These are phyloP conservation scores for Salvelinus namaycush DNA, from an alignment of 2,113 vertebrate genomes.

Conservation along the genomic window DNA sequence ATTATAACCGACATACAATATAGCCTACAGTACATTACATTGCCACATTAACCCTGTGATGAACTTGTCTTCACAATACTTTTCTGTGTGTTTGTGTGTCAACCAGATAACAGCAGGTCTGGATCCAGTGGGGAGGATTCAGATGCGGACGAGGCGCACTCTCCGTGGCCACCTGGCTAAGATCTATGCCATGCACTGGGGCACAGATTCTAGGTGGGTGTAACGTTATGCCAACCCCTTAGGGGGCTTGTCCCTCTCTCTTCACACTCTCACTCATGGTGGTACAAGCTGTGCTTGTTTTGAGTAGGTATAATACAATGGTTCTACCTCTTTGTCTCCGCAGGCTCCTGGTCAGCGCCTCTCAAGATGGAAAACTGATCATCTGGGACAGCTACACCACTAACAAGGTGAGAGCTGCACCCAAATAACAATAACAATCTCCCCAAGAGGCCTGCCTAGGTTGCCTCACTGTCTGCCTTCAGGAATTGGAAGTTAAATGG, in stretches of 20 bases:
- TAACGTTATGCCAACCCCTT: background rate
- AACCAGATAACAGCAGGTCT: slow-evolving; percentile 84
- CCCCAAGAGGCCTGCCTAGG: background rate
- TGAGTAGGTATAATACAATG: background rate
- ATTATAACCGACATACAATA: too few species aligned
- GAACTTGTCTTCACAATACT: too few species aligned
- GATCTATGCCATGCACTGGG: slow-evolving; percentile 95
- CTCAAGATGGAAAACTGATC: slow-evolving; percentile 88
- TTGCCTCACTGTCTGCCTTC: background rate
- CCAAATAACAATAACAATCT: background rate
- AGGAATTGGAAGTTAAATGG: slow-evolving; percentile 23
- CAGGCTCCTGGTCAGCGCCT: slow-evolving; percentile 88
- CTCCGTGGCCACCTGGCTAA: slow-evolving; percentile 88
- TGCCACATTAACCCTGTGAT: too few species aligned
- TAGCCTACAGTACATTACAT: too few species aligned
- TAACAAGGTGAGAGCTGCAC: slow-evolving; percentile 78
- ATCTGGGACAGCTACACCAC: slow-evolving; percentile 92
- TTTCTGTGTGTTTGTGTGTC: slow-evolving; percentile 1
- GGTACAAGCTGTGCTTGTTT: background rate
- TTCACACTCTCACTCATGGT: background rate
- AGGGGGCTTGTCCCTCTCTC: too few species aligned
- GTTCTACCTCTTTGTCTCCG: background rate
- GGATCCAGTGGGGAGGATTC: slow-evolving; percentile 88
- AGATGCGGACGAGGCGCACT: slow-evolving; percentile 89
- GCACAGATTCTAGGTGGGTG: slow-evolving; percentile 81